These are phyloP conservation scores for Bolborhynchus lineola DNA, from an alignment of 2,113 vertebrate genomes.

Conservation along the genomic window DNA sequence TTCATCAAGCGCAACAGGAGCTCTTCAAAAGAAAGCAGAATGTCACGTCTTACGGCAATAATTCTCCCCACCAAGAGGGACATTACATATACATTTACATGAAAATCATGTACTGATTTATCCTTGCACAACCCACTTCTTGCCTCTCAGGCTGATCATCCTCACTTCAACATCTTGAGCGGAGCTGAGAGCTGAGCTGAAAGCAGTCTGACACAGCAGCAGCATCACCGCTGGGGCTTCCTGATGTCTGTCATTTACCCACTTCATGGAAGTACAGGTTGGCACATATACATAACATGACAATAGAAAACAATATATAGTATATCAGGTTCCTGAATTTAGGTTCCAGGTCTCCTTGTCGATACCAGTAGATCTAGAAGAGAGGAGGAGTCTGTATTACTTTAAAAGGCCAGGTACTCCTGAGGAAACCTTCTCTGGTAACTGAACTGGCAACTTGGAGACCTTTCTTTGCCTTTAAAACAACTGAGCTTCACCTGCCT, in stretches of 20 bases:
- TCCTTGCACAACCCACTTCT: conserved; percentile 27
- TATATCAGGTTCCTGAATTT: conserved; percentile 98
- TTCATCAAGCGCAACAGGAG: conserved; percentile 69
- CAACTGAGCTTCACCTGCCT: not conserved
- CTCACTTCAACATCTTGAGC: not conserved
- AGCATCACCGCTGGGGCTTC: not conserved
- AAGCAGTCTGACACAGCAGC: conserved; percentile 25
- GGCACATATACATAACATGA: conserved; percentile 98
- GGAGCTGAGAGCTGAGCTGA: conserved; percentile 38
- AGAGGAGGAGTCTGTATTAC: conserved; percentile 12
- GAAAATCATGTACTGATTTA: conserved; percentile 70
- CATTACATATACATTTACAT: conserved; percentile 68
- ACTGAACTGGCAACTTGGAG: not conserved
- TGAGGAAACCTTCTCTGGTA: not conserved
- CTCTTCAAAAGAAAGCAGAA: conserved; percentile 74
- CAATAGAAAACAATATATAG: conserved; percentile 90
- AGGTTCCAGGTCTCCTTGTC: conserved; percentile 96
- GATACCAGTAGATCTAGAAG: conserved; percentile 93
- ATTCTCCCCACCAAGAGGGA: conserved; percentile 69
- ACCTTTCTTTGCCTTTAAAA: not conserved
- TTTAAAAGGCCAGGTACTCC: not conserved
- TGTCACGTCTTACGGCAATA: conserved; percentile 63
- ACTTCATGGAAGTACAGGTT: conserved; percentile 98
- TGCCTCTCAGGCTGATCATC: conserved; percentile 14
- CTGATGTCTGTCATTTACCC: conserved; percentile 73